Base-by-base conservation (phyloP, 2,113 vertebrate genomes). In the Silurus asotus region DNA sequence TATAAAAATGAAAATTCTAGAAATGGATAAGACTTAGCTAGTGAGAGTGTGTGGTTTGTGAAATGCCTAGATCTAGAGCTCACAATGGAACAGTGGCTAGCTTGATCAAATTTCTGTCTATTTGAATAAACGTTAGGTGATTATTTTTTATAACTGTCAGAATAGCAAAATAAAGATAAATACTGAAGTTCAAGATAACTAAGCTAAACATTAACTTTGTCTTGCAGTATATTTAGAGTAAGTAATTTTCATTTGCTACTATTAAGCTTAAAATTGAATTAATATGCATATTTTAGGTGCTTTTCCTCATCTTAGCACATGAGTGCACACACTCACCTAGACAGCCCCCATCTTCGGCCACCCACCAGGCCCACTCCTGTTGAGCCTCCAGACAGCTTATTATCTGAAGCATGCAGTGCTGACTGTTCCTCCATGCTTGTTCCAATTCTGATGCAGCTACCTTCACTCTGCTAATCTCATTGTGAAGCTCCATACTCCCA, bases 291-390 rank as follows among this genome's bases (percentile, higher is more conserved):
- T n/a, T 75, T 5, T 17, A 80, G 61, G 17, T 20, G 77, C 23
- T 20, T 23, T 48, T 13, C 13, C 77, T 55, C 6, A 76, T 14
- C 58, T 45, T 61, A 23, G 19, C 37, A 13, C 6, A 76, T 37
- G 25, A 78, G 53, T 5, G 3, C 28, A 61, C 77, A 86, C 88
- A 97, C 96, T 96, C 14, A 96, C 96, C 97, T 25, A 96, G 56
- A 76, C 86, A 91, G 11, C 96, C 94, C 0, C 96, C 96, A 0
- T 91, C 91, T 51, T 90, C 92, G 78, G 93, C 92, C 15, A 96
- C 67, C 72, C 20, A 69, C 0, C 51, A 70, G 0, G 94, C 93
- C 82, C 93, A 91, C 61, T 94, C 90, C 67, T 90, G 89, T 81
- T 96, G 93, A 23, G 91, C 90, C 85, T 95, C 93, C 79, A 97